Percentiles rank a stretch among this genome's conserved stretches.
These are phyloP conservation scores for Periophthalmus modestus DNA, from an alignment of 2,113 vertebrate species.

Conservation along the genomic window DNA sequence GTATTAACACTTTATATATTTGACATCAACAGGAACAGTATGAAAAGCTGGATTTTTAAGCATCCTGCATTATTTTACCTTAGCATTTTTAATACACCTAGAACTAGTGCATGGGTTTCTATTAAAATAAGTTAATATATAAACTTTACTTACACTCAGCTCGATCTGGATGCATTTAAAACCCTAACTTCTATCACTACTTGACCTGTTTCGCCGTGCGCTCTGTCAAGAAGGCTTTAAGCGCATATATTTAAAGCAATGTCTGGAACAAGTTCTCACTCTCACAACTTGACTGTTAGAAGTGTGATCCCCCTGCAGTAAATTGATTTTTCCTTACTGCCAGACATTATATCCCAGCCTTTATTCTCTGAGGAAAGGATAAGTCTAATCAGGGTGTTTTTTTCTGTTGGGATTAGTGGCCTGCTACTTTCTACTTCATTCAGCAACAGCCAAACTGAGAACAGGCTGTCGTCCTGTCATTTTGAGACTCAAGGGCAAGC, in stretches of 20 bases:
- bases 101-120: too few relatives aligned
- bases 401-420: slow-evolving; percentile 66
- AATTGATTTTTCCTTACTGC: slow-evolving; percentile 69
- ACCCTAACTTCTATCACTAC: too few relatives aligned
- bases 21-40: too few relatives aligned
- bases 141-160: too few relatives aligned
- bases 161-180: too few relatives aligned
- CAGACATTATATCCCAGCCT: slow-evolving; percentile 69
- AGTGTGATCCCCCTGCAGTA: slow-evolving; percentile 49
- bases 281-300: slow-evolving; percentile 30
- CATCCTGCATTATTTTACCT: background rate
- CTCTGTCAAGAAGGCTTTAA: slow-evolving; percentile 16
- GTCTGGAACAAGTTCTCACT: slow-evolving; percentile 25
- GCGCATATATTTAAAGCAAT: background rate
- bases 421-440: slow-evolving; percentile 32
- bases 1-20: background rate
- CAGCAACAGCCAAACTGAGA: slow-evolving; percentile 16
- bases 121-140: too few relatives aligned
- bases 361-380: slow-evolving; percentile 67
- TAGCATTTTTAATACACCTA: background rate
- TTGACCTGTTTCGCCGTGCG: background rate
- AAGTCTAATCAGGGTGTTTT: slow-evolving; percentile 65
- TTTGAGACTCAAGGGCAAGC: background rate
- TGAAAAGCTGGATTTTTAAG: background rate
- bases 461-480: background rate